Evolutionary conservation across 2,888 invertebrate species (phyloP).

Genomic region (Acronicta aceris): DNA sequence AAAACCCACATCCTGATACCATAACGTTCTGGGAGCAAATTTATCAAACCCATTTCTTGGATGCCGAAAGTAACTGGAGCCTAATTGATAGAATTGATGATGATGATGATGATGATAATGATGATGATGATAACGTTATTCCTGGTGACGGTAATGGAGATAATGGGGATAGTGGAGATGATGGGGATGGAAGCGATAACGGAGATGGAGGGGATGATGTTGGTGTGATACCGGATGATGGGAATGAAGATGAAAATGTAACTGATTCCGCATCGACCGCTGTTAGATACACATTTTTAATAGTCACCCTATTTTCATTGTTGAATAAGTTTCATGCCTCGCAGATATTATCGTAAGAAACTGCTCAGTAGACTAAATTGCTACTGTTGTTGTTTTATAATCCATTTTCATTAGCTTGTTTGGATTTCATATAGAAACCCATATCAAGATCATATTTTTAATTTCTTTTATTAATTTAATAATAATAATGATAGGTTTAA

Average conservation of each 20-base stretch:
- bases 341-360: conserved; percentile 66
- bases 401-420: conserved; percentile 31
- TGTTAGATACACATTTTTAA: conserved; percentile 74
- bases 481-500: conserved; percentile 8
- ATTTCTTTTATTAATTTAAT: not conserved
- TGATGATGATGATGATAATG: conserved; percentile 27
- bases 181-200: conserved; percentile 15
- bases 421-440: conserved; percentile 57
- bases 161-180: conserved; percentile 9
- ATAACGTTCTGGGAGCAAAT: conserved; percentile 76
- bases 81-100: conserved; percentile 60
- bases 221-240: not conserved
- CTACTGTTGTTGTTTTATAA: conserved; percentile 51
- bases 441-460: conserved; percentile 34
- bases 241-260: conserved; percentile 25
- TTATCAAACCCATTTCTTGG: conserved; percentile 72
- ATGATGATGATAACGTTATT: not conserved
- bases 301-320: conserved; percentile 69
- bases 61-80: conserved; percentile 74
- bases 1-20: conserved; percentile 68
- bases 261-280: conserved; percentile 72
- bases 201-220: conserved; percentile 36
- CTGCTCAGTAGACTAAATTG: conserved; percentile 56
- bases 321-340: conserved; percentile 69
- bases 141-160: conserved; percentile 14